Evolutionary conservation across 2,113 vertebrate species (phyloP), one percentile per base, ranked within the genome.

Genomic region (Brienomyrus longianalis): DNA sequence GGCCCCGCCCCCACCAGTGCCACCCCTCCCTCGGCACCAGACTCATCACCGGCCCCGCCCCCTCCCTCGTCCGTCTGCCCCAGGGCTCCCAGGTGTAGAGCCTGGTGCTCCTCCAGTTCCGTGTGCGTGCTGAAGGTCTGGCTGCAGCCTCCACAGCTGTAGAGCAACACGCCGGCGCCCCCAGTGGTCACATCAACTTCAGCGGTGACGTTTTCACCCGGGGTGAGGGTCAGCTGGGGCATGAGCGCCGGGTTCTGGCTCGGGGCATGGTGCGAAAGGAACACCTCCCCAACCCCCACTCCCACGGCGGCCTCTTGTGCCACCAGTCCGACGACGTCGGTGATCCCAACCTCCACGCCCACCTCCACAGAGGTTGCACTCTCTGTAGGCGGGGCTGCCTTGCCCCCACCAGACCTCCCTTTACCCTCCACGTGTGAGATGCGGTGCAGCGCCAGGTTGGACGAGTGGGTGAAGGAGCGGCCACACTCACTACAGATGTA

Each of bases 391-490:
- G 91, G 5, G 4, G 92, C 3, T 62, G 92, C 8, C 86, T 91
- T 91, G 90, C 31, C 74, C 90, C 9, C 92, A 3, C 90, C 90
- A 39, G 83, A 88, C 0, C 90, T 92, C 21, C 89, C 93, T 0
- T 92, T 94, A 66, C 91, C 90, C 91, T 94, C 94, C 88, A 90
- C 31, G 87, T 96, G 96, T 0, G 96, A 96, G 94, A 95, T 95
- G 91, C 95, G 95, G 92, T 97, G 95, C 90, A 96, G 94, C 3
- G 96, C 96, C 88, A 98, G 94, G 93, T 98, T 98, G 80, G 97
- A 95, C 0, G 98, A 97, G 89, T 98, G 98, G 0, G 97, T 97
- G 91, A 98, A 98, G 91, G 95, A 96, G 86, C 97, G 96, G 1
- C 97, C 96, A 91, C 92, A 94, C 85, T 94, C 92, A 0, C 92